Evolutionary conservation across 2,797 vertebrate species (phyloP), one percentile per base, ranked within the genome.

Genomic region (Sebastes iracundus): DNA sequence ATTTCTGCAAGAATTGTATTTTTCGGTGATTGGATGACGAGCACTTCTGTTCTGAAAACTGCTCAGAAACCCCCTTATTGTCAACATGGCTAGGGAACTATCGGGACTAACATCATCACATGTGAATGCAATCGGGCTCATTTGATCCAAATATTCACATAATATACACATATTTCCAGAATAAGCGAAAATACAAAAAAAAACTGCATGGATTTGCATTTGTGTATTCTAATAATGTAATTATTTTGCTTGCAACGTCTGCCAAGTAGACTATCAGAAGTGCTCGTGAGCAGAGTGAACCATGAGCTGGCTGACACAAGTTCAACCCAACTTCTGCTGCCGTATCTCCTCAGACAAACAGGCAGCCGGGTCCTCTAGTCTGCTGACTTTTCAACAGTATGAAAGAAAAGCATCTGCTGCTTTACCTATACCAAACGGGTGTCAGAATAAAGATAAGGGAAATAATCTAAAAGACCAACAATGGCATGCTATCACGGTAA

Each of bases 251-350:
- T 65, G 18, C 35, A 59, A 46, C 6, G 1, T 62, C 4, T 20
- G 55, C 52, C 46, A 64, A 23, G 25, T 33, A 11, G 4, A 62
- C 25, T 27, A 9, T 74, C 18, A 69, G 18, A 58, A 55, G 53
- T 12, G 2, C 56, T 77, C 2, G 20, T 75, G 67, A 83, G 65
- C 75, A 38, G n/a, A 58, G 70, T 49, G 64, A 81, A 74, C 59
- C 61, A 27, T 8, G 2, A 75, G 68, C 72, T 14, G 35, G 58
- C 79, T 64, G 42, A 72, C 55, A 79, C 64, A 89, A 93, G 88
- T 94, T 95, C 72, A 84, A 28, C 62, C 74, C 80, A 92, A 91
- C 91, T 92, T 89, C 84, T 81, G 75, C 77, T 81, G 78, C 67
- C 56, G 60, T 65, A 67, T 77, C 49, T 83, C 65, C 73, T 60